Percentiles rank a stretch among this genome's conserved stretches.
Conservation (phyloP, 2,888 invertebrate species). For the Spialia ferax region DNA sequence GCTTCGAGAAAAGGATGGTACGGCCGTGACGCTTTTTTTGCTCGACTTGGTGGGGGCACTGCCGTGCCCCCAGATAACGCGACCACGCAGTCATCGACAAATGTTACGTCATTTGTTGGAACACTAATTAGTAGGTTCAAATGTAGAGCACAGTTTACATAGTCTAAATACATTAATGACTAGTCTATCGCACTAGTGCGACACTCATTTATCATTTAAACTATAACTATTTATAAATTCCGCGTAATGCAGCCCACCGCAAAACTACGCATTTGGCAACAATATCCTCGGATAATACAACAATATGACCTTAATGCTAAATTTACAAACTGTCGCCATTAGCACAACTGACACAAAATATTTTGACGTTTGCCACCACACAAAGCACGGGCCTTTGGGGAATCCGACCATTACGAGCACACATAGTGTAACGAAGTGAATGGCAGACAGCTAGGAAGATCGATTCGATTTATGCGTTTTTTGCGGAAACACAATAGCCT, state of each 20-base stretch:
- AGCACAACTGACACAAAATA: constrained; percentile 83
- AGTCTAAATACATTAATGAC: neutral
- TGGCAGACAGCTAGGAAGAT: constrained; percentile 78
- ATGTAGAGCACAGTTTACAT: constrained; percentile 9
- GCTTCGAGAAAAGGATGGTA: no score
- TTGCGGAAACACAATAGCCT: constrained; percentile 75
- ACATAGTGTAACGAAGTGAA: constrained; percentile 68
- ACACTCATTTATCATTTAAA: constrained; percentile 31
- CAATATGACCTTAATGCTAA: constrained; percentile 76
- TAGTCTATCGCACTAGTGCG: constrained; percentile 15
- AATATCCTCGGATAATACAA: constrained; percentile 67
- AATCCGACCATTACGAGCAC: constrained; percentile 64
- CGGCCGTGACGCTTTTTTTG: no score
- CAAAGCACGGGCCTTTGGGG: constrained; percentile 79
- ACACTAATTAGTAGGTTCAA: neutral
- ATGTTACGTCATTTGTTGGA: neutral
- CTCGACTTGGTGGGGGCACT: no score
- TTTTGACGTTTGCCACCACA: constrained; percentile 79
- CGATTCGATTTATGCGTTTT: constrained; percentile 85
- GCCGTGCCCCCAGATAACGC: no score
- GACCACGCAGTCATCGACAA: neutral
- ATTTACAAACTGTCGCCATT: constrained; percentile 75
- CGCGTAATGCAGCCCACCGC: constrained; percentile 36
- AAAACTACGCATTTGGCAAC: constrained; percentile 73
- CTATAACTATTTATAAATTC: constrained; percentile 35